Base-by-base conservation (phyloP, 2,888 invertebrate species). In the Anaspis maculata region DNA sequence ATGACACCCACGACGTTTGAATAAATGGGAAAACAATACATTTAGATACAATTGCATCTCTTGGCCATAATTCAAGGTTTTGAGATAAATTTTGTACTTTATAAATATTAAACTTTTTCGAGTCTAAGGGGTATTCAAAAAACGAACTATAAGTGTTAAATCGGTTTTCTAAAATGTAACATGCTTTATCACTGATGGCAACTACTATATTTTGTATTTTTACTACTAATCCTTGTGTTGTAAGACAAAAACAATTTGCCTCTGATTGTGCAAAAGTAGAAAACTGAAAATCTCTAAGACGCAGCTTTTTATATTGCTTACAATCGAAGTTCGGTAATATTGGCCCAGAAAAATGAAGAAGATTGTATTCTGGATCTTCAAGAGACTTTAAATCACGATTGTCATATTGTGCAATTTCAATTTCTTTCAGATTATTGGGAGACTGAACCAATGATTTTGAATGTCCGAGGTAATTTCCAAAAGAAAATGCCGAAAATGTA, bases 401-500 rank as follows among this genome's bases (percentile, higher is more conserved):
- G n/a, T n/a, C n/a, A n/a, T n/a, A n/a, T n/a, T 11, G 13, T 13
- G 13, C 10, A 6, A 7, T 19, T 6, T 7, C 21, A 19, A 19
- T 7, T 4, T 25, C 28, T 31, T 39, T 34, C 23, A 28, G 28
- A 7, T 37, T 22, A 30, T 39, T 40, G 26, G 39, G 34, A 29
- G 32, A 38, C 34, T 30, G 30, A 24, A 39, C 15, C 15, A 36
- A 19, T 12, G 24, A 30, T 21, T 21, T 22, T 7, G 39, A 15
- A 21, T 35, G 27, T 26, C 41, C 32, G 21, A 41, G 29, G 29
- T 25, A 39, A 27, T 31, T 41, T 32, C 41, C 36, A 33, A 43
- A 41, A 23, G 36, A 26, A 28, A 43, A 43, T 13, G 26, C 34
- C 21, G 32, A 34, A 29, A 39, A 34, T 25, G 32, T 29, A 29